Percentiles rank a stretch among this genome's conserved stretches.
These are phyloP conservation scores for Butorides virescens DNA, from an alignment of 2,113 vertebrate genomes.

Conservation along the genomic window DNA sequence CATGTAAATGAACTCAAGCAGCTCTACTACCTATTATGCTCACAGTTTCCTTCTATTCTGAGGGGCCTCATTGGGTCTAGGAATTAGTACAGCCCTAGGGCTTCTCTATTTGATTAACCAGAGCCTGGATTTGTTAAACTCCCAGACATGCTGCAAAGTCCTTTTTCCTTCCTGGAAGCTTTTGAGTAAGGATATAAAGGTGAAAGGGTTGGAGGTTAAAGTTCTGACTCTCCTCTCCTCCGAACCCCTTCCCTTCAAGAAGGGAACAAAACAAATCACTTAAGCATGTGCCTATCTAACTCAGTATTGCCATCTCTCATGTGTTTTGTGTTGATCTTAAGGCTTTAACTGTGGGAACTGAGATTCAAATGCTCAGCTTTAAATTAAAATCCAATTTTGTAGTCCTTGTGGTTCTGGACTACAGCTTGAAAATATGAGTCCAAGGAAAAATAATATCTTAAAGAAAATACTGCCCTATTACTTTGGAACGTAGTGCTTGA, in stretches of 20 bases:
- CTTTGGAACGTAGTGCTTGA: neutral
- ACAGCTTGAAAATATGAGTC: neutral
- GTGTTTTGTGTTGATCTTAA: constrained; percentile 31
- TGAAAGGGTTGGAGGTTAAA: constrained; percentile 63
- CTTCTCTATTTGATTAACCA: constrained; percentile 48
- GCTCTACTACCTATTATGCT: constrained; percentile 34
- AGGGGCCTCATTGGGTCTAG: constrained; percentile 17
- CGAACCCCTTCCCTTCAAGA: constrained; percentile 6
- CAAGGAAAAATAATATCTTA: neutral
- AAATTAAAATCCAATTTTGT: neutral
- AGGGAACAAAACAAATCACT: constrained; percentile 42
- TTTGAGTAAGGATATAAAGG: constrained; percentile 60
- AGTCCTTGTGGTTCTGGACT: neutral
- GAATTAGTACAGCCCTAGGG: constrained; percentile 59
- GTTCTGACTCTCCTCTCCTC: constrained; percentile 34
- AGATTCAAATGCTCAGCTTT: neutral
- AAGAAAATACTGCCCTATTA: neutral
- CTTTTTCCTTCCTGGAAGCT: constrained; percentile 40
- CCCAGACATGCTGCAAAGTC: constrained; percentile 29
- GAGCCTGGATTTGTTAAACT: constrained; percentile 54
- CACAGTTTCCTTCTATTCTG: constrained; percentile 13
- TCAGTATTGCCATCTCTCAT: constrained; percentile 10
- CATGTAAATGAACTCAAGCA: constrained; percentile 52
- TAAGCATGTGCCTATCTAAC: constrained; percentile 33
- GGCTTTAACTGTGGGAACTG: neutral